Base-by-base conservation (phyloP, 1,140 invertebrate genomes). In the Campoletis sonorensis region DNA sequence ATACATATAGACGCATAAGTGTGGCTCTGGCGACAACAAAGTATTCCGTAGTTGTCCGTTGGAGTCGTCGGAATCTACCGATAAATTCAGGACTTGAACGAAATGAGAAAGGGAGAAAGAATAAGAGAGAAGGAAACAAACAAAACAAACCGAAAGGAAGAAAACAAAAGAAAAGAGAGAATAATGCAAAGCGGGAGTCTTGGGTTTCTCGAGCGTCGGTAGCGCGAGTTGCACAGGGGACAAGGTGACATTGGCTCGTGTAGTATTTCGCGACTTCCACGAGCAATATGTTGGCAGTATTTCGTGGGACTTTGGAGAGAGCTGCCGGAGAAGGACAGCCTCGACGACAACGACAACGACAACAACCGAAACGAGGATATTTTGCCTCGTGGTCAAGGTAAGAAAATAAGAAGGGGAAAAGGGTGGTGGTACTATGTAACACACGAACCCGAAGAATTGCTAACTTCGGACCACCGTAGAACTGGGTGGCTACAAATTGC, bases 401-500 rank as follows among this genome's bases (percentile, higher is more conserved):
- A 26, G 61, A 11, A 26, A 26, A 26, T 8, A 11, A 26, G 18
- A 23, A 67, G 18, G 49, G 61, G 76, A 80, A 80, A 71, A n/a
- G n/a, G n/a, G n/a, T n/a, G 71, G 84, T 71, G 67, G 75, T 16
- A 33, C 30, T 33, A 33, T 40, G 23, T 61, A 64, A 40, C 61
- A 16, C 76, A 64, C 58, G 33, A 67, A 18, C 21, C n/a, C 33
- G 76, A 26, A 40, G 76, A 37, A 64, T 45, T 21, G 33, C 72
- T 27, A 23, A 0, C 45, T 75, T 21, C 11, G 80, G 79, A 85
- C 85, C 83, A 85, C 83, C 80, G 23, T 26, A 61, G 76, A 67
- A 54, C 58, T 37, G 82, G 70, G 79, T 54, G 79, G 83, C 85
- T 86, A 88, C 87, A 88, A 87, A 88, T 88, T 88, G 86, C 87